Evolutionary conservation across 2,888 invertebrate species (phyloP), one percentile per base, ranked within the genome.

Genomic region (Scaptomyza parva): DNA sequence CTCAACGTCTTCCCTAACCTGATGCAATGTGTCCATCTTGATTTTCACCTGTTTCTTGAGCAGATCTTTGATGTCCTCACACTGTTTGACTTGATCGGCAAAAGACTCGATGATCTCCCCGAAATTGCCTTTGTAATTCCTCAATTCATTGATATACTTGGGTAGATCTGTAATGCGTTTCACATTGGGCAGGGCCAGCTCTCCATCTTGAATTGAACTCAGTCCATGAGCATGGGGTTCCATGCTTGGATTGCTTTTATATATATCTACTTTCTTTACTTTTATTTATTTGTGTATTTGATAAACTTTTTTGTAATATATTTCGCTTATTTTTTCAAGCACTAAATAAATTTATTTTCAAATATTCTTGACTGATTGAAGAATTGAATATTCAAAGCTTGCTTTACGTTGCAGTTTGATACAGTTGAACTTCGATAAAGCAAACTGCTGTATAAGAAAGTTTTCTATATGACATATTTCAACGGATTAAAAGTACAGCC

Each of bases 1-100:
- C 17, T 66, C 12, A 51, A 81, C 59, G 14, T 76, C 73, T 9
- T 48, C 24, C 44, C 70, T 78, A 0, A 81, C 22, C 28, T 78
- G 52, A 6, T 14, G 53, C 45, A 79, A 18, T 0, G 70, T 11
- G 0, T 28, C n/a, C 9, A 40, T 41, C 14, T 81, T 76, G 2
- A 39, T 2, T 3, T 55, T 11, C 3, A 72, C 45, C 22, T 70
- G 47, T 0, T 70, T 52, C 9, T 43, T 51, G 0, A 81, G 39
- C 12, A 65, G 8, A 0, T 51, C 54, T 0, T 47, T 17, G 0
- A 70, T 58, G 3, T 66, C 26, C 3, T 45, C 41, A 3, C 81
- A 84, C 9, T 80, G 59, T 0, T 54, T 11, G 12, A 55, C 22
- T 11, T 78, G 58, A 0, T 7, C 9, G 17, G 17, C 12, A 8